Evolutionary conservation across 2,113 vertebrate species (phyloP).

Genomic region (Illadopsis cleaveri): DNA sequence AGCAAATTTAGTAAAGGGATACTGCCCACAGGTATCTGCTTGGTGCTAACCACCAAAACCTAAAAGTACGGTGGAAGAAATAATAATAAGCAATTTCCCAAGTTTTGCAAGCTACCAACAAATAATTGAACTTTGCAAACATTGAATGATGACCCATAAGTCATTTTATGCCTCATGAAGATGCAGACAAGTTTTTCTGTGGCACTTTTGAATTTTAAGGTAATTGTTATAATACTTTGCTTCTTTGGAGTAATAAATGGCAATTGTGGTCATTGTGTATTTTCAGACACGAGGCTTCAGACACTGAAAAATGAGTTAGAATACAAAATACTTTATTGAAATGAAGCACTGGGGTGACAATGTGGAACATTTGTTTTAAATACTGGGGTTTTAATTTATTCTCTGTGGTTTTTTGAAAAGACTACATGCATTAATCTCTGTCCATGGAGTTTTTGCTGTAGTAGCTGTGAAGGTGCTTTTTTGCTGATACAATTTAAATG

Average conservation of each 20-base stretch:
- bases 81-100: neutral
- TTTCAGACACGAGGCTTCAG: neutral
- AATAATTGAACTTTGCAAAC: neutral
- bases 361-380: neutral
- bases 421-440: neutral
- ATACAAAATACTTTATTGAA: neutral
- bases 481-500: neutral
- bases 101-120: neutral
- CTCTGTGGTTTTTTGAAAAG: neutral
- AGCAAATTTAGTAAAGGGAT: neutral
- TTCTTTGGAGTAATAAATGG: neutral
- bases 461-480: neutral
- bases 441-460: neutral
- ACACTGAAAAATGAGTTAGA: neutral
- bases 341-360: neutral
- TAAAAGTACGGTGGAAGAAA: neutral
- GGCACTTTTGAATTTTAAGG: neutral
- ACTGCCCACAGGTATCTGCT: fast-evolving
- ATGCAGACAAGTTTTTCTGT: neutral
- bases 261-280: neutral
- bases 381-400: neutral
- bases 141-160: neutral
- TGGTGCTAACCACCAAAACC: neutral
- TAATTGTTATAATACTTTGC: neutral
- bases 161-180: neutral